Base-by-base conservation (phyloP, 2,113 vertebrate genomes). In the Ctenodactylus gundi region DNA sequence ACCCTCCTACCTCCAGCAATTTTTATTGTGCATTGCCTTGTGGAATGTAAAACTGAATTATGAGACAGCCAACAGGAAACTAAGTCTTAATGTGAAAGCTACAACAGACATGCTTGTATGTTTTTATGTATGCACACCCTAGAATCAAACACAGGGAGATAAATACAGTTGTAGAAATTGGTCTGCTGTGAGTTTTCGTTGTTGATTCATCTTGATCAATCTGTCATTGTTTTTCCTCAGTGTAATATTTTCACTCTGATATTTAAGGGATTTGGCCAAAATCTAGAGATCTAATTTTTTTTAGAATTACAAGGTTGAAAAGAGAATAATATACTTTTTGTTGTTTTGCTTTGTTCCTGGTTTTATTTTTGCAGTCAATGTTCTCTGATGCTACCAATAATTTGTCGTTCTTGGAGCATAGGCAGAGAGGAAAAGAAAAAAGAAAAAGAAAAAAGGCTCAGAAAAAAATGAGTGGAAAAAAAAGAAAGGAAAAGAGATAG, bases 241-340 rank as follows among this genome's bases (percentile, higher is more conserved):
- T 36, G 1, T 67, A 92, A 53, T 84, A 72, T 34, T 88, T 83
- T 82, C 60, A 68, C 29, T 60, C 29, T 73, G 29, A 68, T 90
- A n/a, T 94, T 94, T 88, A 94, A 88, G n/a, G 82, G 53, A 27
- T 44, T 64, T 92, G 62, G 10, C 46, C 9, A 64, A 93, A 53
- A 36, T 92, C 55, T 90, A 49, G 34, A 68, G 34, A 36, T 92
- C 25, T 67, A 53, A 34, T n/a, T 46, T 94, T 90, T 85, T 9
- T 60, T 53, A 29, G 65, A 76, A 21, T 62, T 53, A 8, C 62
- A 78, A 84, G 80, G 13, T 51, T 55, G 0, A 65, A 34, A 80
- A 85, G 14, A 85, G 9, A 31, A 57, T 14, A 44, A n/a, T 23
- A 36, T 25, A 1, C n/a, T n/a, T 51, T 87, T 60, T 58, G 31